A percentile compares a stretch with the other conserved stretches of the same genome.
phyloP scores from a whole-genome alignment of 2,113 vertebrate species.

The Ivindomyrus marchei region DNA sequence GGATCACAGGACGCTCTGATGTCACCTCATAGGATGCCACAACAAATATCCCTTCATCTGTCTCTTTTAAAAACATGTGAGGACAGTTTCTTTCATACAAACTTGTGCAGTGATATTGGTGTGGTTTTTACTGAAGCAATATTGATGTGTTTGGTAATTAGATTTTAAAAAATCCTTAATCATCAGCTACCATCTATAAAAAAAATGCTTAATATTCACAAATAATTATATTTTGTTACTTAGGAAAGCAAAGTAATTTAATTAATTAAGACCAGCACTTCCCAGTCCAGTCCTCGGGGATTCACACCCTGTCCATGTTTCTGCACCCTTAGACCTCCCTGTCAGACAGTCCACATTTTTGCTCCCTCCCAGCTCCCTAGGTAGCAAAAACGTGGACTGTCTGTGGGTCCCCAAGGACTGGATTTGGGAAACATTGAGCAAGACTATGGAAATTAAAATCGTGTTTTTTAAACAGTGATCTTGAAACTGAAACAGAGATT shows the following conservation, averaged over 20 bases:
- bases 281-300: not conserved
- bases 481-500: not conserved
- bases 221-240: not conserved
- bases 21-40: not conserved
- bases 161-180: not conserved
- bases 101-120: not conserved
- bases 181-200: not conserved
- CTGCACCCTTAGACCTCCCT: not conserved
- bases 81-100: not conserved
- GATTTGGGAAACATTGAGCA: not conserved
- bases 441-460: not conserved
- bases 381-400: not conserved
- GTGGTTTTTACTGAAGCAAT: not conserved
- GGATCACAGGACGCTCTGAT: not conserved
- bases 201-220: not conserved
- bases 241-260: not conserved
- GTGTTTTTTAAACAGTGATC: not conserved
- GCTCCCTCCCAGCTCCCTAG: not conserved
- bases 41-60: not conserved
- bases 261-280: not conserved
- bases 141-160: not conserved
- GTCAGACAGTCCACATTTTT: not conserved
- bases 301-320: not conserved
- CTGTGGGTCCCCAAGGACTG: not conserved
- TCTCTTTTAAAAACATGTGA: not conserved